Percentiles rank a stretch among this genome's conserved stretches.
Conservation (phyloP, 2,113 vertebrate genomes). For the Lonchura striata region DNA sequence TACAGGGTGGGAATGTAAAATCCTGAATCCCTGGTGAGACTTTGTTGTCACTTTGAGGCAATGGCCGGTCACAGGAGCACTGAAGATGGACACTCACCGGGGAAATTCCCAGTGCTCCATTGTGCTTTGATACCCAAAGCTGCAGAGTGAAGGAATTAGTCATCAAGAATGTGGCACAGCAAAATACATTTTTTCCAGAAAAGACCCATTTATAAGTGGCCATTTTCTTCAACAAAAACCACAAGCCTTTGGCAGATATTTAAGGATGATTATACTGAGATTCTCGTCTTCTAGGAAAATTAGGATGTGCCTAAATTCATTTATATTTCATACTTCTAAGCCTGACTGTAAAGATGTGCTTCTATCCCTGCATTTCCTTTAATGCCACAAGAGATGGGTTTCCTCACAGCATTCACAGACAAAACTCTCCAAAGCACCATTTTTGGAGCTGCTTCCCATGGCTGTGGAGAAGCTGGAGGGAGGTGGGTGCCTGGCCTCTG, state of each 20-base stretch:
- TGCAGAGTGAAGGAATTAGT: background rate
- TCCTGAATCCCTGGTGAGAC: background rate
- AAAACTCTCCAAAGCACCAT: background rate
- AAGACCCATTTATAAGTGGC: background rate
- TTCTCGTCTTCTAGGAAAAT: background rate
- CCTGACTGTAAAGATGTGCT: background rate
- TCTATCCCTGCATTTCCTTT: background rate
- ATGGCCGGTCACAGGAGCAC: fast-evolving
- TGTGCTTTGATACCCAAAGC: background rate
- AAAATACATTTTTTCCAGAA: background rate
- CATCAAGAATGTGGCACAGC: background rate
- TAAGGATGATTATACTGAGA: background rate
- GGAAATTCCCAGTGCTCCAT: background rate
- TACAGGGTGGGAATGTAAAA: background rate
- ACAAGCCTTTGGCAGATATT: background rate
- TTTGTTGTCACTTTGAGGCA: background rate
- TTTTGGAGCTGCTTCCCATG: background rate
- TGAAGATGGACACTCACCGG: background rate
- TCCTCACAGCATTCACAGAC: background rate
- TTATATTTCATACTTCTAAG: background rate
- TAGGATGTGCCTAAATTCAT: background rate
- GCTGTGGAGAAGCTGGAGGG: background rate
- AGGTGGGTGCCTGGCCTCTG: background rate
- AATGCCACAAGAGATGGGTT: background rate
- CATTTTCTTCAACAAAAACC: background rate